These are phyloP conservation scores for Metacarcinus magister DNA, from an alignment of 2,888 invertebrate genomes.

Conservation along the genomic window DNA sequence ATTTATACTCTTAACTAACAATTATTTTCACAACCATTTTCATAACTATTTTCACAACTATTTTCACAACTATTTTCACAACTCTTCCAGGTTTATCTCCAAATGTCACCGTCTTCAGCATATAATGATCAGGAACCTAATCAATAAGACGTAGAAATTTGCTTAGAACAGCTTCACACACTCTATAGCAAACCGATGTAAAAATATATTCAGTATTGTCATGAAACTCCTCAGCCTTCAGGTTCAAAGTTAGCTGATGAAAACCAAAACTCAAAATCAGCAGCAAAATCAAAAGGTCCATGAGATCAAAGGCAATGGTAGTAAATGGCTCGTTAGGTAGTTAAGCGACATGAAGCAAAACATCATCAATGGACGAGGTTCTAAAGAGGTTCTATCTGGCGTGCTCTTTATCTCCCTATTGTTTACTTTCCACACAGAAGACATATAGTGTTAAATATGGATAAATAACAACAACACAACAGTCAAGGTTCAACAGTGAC, in stretches of 20 bases:
- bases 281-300: not conserved
- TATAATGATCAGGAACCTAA: no score
- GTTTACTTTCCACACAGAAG: no score
- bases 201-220: not conserved
- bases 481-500: not conserved
- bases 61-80: not conserved
- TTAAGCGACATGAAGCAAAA: not conserved
- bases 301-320: not conserved
- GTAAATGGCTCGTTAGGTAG: not conserved
- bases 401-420: not conserved
- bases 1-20: not conserved
- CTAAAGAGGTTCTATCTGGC: not conserved
- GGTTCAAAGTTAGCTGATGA: not conserved
- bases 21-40: not conserved
- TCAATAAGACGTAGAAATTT: no score
- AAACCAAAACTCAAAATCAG: not conserved
- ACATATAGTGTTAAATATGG: not conserved
- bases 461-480: not conserved
- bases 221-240: not conserved
- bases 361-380: not conserved
- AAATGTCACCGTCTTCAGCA: no score
- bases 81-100: no score
- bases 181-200: not conserved
- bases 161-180: not conserved
- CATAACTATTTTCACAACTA: not conserved